Evolutionary conservation across 1,140 invertebrate genomes (phyloP), one percentile per base, ranked within the genome.

Genomic region (Anastrepha ludens): DNA sequence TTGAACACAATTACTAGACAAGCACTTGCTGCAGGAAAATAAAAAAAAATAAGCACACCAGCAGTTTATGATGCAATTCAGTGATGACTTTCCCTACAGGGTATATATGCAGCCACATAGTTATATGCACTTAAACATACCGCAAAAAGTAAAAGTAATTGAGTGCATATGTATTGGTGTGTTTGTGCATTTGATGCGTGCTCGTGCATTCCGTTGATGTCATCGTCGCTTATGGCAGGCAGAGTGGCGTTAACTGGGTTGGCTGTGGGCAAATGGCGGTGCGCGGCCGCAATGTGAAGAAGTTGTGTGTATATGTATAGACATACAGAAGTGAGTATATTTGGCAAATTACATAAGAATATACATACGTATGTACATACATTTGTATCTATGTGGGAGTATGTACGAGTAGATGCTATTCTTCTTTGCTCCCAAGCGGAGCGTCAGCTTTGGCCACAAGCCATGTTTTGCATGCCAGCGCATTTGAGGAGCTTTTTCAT

Each of bases 161-260:
- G 8, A 81, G 44, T 8, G 17, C 20, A 81, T 62, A 62, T 62
- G 60, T 62, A 29, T 17, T 2, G 3, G 13, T 50, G 70, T 74
- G 47, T 81, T 20, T 29, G 39, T 29, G 44, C 47, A 47, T 29
- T 81, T 55, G 47, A 44, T 81, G 47, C 47, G n/a, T 81, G 47
- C 50, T 81, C 47, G 55, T 81, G 74, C 50, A 81, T 81, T 81
- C 20, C 9, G 74, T 58, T 81, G 74, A 81, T 81, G 74, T 81
- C 74, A 81, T 81, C 74, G 8, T 50, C 70, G 70, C 70, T 74
- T 47, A 41, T 15, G 29, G 70, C 70, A 47, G 3, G 44, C 70
- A 74, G 9, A 8, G 74, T 55, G 55, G 74, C 74, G 74, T 81
- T 81, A 81, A 58, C 50, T 81, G 74, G 47, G 74, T 81, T 81